phyloP scores from a whole-genome alignment of 2,797 vertebrate species.

The Emys orbicularis region DNA sequence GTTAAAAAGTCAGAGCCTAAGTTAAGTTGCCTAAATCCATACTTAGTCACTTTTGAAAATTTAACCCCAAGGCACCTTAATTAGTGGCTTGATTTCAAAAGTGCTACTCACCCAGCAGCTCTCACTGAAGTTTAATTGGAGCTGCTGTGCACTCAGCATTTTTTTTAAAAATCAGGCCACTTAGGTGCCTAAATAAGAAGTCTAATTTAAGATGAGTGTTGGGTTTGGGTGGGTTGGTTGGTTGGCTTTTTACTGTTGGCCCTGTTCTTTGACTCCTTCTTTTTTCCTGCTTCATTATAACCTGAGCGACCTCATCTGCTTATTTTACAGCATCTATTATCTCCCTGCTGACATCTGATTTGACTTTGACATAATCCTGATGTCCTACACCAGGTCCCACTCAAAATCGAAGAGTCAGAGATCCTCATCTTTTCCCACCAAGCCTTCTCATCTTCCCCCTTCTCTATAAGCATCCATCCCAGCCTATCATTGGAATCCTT shows the following conservation, averaged over 20 bases:
- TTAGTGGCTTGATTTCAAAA: not conserved
- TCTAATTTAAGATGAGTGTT: not conserved
- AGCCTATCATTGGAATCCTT: not conserved
- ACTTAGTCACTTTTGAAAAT: not conserved
- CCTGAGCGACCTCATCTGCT: not conserved
- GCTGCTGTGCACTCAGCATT: not conserved
- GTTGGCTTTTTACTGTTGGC: not conserved
- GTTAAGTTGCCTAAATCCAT: not conserved
- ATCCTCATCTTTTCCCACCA: not conserved
- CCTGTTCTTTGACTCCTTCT: not conserved
- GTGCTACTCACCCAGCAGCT: too few species aligned
- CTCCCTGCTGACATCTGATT: not conserved
- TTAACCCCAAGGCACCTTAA: not conserved
- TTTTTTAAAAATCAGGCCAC: not conserved
- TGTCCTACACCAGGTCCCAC: not conserved
- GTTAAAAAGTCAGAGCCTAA: not conserved
- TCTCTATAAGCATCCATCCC: not conserved
- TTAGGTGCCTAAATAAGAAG: not conserved
- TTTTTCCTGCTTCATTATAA: not conserved
- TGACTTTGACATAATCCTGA: not conserved
- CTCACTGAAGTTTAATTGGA: not conserved
- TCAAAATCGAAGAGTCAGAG: not conserved
- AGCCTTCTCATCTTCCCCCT: not conserved
- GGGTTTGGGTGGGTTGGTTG: not conserved
- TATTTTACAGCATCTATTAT: not conserved